A percentile compares a stretch with the other conserved stretches of the same genome.
These are phyloP conservation scores for Montifringilla adamsi DNA, from an alignment of 2,113 vertebrate species.

Conservation along the genomic window DNA sequence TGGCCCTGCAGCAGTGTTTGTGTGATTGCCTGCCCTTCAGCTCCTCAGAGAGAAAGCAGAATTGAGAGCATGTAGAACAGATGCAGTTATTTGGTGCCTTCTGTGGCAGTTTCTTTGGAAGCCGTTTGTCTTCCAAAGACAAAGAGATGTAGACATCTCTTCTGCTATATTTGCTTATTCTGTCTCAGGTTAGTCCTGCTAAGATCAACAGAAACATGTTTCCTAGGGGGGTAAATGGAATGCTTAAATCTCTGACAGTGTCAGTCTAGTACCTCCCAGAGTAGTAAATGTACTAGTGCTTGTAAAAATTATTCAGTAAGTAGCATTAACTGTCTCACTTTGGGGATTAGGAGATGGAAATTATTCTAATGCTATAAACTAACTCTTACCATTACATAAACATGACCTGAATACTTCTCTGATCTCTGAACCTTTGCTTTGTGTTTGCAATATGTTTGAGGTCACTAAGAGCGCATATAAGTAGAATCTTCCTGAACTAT, in stretches of 20 bases:
- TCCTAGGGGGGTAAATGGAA: background rate
- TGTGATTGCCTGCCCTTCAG: background rate
- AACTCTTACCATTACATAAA: background rate
- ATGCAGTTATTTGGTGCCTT: background rate
- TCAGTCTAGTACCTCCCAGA: background rate
- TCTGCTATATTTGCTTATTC: background rate
- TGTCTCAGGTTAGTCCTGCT: background rate
- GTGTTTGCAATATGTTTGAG: background rate
- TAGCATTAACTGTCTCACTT: background rate
- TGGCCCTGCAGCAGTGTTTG: background rate
- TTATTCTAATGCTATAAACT: background rate
- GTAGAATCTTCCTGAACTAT: background rate
- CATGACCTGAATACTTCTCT: background rate
- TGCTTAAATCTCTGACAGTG: background rate
- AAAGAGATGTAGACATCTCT: background rate
- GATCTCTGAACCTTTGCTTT: background rate
- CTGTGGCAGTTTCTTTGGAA: background rate
- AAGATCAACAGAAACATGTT: background rate
- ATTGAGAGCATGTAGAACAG: background rate
- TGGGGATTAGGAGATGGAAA: background rate
- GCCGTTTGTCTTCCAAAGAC: background rate
- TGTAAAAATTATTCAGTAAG: background rate
- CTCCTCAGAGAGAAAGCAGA: background rate
- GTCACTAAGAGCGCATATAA: background rate
- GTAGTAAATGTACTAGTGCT: background rate